phyloP scores from a whole-genome alignment of 1,140 invertebrate genomes.

The Drosophila pseudoobscura region DNA sequence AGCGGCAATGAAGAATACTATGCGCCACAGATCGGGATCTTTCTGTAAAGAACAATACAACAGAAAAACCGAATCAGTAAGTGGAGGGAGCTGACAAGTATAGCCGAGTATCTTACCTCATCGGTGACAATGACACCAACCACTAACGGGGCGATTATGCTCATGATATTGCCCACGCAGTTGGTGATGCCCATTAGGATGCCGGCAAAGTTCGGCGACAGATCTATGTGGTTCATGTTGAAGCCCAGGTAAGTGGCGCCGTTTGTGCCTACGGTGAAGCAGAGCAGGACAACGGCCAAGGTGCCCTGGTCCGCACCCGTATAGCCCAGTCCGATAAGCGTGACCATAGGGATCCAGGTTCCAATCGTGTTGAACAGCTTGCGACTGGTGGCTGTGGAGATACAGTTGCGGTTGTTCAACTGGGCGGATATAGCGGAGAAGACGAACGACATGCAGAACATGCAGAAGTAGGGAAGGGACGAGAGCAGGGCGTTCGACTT shows the following conservation, averaged over 20 bases:
- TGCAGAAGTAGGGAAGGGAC: slow-evolving; percentile 91
- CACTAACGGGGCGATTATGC: slow-evolving; percentile 89
- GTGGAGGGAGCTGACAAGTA: not conserved
- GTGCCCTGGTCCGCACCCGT: slow-evolving; percentile 84
- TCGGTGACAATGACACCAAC: slow-evolving; percentile 87
- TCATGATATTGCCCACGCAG: slow-evolving; percentile 89
- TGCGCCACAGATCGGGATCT: slow-evolving; percentile 87
- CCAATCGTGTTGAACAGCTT: slow-evolving; percentile 89
- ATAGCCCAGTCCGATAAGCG: slow-evolving; percentile 86
- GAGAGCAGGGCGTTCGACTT: slow-evolving; percentile 89
- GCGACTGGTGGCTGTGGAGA: slow-evolving; percentile 85
- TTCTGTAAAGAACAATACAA: slow-evolving; percentile 78
- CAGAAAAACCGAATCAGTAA: not conserved
- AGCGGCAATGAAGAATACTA: slow-evolving; percentile 90
- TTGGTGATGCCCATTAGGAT: slow-evolving; percentile 89
- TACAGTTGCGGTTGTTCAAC: slow-evolving; percentile 85
- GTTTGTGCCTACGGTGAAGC: slow-evolving; percentile 90
- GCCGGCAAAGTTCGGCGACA: slow-evolving; percentile 91
- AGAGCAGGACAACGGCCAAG: slow-evolving; percentile 86
- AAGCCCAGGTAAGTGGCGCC: slow-evolving; percentile 89
- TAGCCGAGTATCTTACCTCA: slow-evolving; percentile 83
- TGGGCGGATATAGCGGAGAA: slow-evolving; percentile 85
- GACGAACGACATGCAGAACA: slow-evolving; percentile 88
- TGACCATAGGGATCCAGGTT: slow-evolving; percentile 86
- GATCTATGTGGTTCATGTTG: slow-evolving; percentile 89